These are phyloP conservation scores for Amphipyra tragopoginis DNA, from an alignment of 2,888 invertebrate species.

Conservation along the genomic window DNA sequence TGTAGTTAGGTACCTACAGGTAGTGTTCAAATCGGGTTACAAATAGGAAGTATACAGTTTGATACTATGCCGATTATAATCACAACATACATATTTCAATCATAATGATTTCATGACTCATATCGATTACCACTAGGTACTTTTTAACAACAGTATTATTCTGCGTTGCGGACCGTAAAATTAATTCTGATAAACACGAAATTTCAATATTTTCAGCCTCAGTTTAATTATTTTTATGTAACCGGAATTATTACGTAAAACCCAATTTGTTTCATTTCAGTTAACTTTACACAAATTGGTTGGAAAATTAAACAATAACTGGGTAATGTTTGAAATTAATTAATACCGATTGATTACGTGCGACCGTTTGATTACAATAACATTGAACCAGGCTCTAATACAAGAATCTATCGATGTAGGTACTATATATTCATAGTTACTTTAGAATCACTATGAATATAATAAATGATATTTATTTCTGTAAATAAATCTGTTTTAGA, in stretches of 20 bases:
- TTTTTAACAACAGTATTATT: neutral
- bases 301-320: slow-evolving; percentile 41
- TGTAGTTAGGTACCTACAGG: too few relatives aligned
- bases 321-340: slow-evolving; percentile 38
- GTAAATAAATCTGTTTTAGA: too few relatives aligned
- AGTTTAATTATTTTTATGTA: slow-evolving; percentile 26
- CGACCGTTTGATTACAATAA: neutral
- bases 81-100: too few relatives aligned
- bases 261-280: slow-evolving; percentile 18
- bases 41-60: too few relatives aligned
- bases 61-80: too few relatives aligned
- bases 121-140: slow-evolving; percentile 13
- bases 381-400: too few relatives aligned
- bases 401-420: too few relatives aligned
- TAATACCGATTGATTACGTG: slow-evolving; percentile 19
- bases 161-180: slow-evolving; percentile 14
- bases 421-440: too few relatives aligned
- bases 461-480: too few relatives aligned
- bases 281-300: slow-evolving; percentile 32
- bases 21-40: too few relatives aligned
- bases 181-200: slow-evolving; percentile 32
- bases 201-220: slow-evolving; percentile 22
- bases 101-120: slow-evolving; percentile 3
- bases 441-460: too few relatives aligned
- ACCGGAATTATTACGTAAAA: slow-evolving; percentile 22